Base-by-base conservation (phyloP, 1,140 invertebrate genomes). In the Eumeta japonica region DNA sequence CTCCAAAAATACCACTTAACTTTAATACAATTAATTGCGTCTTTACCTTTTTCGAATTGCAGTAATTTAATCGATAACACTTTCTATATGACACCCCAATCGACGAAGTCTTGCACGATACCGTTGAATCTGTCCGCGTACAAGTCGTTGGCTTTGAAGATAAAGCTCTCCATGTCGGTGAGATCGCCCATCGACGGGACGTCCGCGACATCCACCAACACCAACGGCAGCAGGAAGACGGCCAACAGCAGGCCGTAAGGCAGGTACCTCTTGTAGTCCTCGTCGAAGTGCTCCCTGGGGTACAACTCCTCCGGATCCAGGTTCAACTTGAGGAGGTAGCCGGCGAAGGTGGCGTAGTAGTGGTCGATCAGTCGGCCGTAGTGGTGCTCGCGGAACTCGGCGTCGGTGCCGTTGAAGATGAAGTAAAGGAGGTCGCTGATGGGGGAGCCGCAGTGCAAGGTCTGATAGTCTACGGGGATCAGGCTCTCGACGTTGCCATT, bases 381-480 rank as follows among this genome's bases (percentile, higher is more conserved):
- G 33, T 72, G 35, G 14, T 59, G 33, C n/a, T 43, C 33, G 1
- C 74, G 42, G 1, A 66, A 43, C 10, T 59, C 44, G 9, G 52
- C 36, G 11, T 60, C 49, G 2, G 71, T 62, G 17, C 68, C 68
- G 10, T 60, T 60, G 42, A 68, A 75, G 3, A 81, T 35, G 29
- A 77, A 62, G 34, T 76, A 79, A 3, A 52, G 20, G 10, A 81
- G 38, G 42, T 81, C 79, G 7, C 60, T 43, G 4, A 51, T 50
- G 5, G 76, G 58, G 13, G 74, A 73, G 3, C 60, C 47, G 24
- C 59, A 61, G 14, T 74, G 65, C 31, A 47, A 42, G 11, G 76
- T 45, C 58, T 79, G 78, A 46, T 74, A 77, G 38, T 79, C 78
- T 13, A 79, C 17, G 10, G 76, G 60, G n/a, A 52, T 54, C 3